Evolutionary conservation across 2,888 invertebrate genomes (phyloP).

Genomic region (Catonia carolina): DNA sequence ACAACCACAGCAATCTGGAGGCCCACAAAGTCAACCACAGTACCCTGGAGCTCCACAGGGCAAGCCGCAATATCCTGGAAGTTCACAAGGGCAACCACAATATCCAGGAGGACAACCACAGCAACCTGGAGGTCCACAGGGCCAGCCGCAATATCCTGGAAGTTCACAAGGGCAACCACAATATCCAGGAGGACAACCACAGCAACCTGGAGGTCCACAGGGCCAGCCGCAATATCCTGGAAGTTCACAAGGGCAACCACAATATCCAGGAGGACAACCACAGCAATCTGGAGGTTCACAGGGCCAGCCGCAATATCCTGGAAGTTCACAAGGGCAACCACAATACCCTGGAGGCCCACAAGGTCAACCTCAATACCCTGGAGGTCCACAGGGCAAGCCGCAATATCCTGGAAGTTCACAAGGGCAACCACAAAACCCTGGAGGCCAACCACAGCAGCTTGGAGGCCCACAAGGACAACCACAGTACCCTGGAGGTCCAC

Average conservation of each 20-base stretch:
- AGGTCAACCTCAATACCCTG: neutral
- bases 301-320: constrained; percentile 37
- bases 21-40: too few relatives aligned
- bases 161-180: too few relatives aligned
- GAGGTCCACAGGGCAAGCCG: neutral
- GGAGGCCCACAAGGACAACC: constrained; percentile 26
- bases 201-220: constrained; percentile 25
- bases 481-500: constrained; percentile 37
- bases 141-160: constrained; percentile 22
- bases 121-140: too few relatives aligned
- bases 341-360: constrained; percentile 38
- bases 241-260: too few relatives aligned
- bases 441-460: constrained; percentile 9
- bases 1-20: too few relatives aligned
- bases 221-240: too few relatives aligned
- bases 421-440: neutral
- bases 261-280: constrained; percentile 28
- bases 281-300: constrained; percentile 38
- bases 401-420: too few relatives aligned
- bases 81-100: neutral
- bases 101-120: constrained; percentile 25
- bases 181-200: too few relatives aligned
- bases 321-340: constrained; percentile 37
- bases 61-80: too few relatives aligned
- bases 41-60: too few relatives aligned